Base-by-base conservation (phyloP, 1,140 invertebrate genomes). In the Microplitis demolitor region DNA sequence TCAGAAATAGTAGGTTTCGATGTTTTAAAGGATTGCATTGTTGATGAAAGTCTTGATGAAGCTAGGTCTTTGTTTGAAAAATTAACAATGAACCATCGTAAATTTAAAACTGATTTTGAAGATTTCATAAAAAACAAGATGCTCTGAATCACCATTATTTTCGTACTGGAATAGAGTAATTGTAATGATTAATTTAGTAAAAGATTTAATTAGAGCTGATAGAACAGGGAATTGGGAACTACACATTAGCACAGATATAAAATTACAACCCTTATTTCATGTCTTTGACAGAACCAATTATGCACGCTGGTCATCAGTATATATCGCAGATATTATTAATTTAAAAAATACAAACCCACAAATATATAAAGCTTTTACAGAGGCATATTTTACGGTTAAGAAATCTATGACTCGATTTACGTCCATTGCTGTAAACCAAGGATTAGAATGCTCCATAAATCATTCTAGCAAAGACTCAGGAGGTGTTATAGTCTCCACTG, bases 191-290 rank as follows among this genome's bases (percentile, higher is more conserved):
- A 8, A 66, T 66, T 61, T 66, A 24, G 16, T 61, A 37, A 14
- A 58, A 50, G 56, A 77, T 58, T 70, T 72, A 62, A 69, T 77
- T 67, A 16, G 67, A 45, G 67, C 67, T 9, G 70, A 72, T 71
- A 31, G 73, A 6, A 53, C 53, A 35, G 71, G 73, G 0, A 35
- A 77, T 63, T 75, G 73, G 71, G 16, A 71, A 33, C 58, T 73
- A 63, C 76, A 75, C 33, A 0, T 74, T 4, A 9, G 39, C 0
- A 71, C 56, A 4, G 33, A 75, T 4, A 61, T 62, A 34, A 77
- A 72, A 73, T n/a, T 74, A n/a, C 68, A 67, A 53, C 73, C 73
- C 8, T n/a, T 77, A 13, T 71, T 77, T 16, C 71, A 73, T 53
- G 53, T 62, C 11, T 67, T 77, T 39, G 71, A 77, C 33, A n/a